Percentiles rank a stretch among this genome's conserved stretches.
Evolutionary conservation across 2,888 invertebrate genomes (phyloP).

Genomic region (Pollenia angustigena): DNA sequence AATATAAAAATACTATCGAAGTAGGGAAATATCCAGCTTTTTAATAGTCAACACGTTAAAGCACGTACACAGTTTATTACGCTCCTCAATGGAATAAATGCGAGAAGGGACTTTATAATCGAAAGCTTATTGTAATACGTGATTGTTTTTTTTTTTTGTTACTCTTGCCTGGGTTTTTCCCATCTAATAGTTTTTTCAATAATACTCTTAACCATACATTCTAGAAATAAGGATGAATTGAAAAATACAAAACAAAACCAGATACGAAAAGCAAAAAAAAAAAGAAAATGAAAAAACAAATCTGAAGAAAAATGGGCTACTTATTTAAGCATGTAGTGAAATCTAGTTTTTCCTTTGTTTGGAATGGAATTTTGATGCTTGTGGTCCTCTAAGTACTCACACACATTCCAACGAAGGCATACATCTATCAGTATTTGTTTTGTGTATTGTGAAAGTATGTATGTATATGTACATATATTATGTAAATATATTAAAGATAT

Average conservation of each 20-base stretch:
- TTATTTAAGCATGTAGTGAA: conserved; percentile 53
- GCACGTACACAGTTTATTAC: conserved; percentile 71
- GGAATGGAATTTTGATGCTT: conserved; percentile 36
- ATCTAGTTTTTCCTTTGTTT: conserved; percentile 50
- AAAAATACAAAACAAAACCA: conserved; percentile 20
- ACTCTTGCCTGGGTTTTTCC: conserved; percentile 10
- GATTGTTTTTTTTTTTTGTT: conserved; percentile 69
- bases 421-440: neutral
- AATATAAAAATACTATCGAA: conserved; percentile 34
- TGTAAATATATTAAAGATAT: neutral
- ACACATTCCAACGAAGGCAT: neutral
- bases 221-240: conserved; percentile 35
- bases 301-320: conserved; percentile 37
- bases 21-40: conserved; percentile 51
- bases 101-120: conserved; percentile 75
- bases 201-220: conserved; percentile 21
- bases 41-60: conserved; percentile 70
- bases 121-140: conserved; percentile 76
- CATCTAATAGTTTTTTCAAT: conserved; percentile 54
- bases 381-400: neutral
- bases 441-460: neutral
- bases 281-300: neutral
- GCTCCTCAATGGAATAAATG: conserved; percentile 56
- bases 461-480: neutral
- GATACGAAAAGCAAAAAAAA: neutral